Evolutionary conservation across 2,113 vertebrate species (phyloP).

Genomic region (Lagopus muta): DNA sequence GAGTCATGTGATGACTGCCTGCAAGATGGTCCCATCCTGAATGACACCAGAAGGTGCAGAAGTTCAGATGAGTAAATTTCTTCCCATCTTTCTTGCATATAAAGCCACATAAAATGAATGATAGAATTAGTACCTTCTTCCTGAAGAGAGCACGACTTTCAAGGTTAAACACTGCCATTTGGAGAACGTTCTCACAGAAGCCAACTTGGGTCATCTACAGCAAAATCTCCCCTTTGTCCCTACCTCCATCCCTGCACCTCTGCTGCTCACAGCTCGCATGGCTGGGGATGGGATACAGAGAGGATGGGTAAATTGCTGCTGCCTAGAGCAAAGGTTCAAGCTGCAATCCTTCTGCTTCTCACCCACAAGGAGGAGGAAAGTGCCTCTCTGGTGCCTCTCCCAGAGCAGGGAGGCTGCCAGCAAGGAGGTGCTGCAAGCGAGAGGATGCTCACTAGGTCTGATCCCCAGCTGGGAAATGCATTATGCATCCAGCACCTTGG

Average conservation of each 20-base stretch:
- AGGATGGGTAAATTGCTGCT: rapidly evolving
- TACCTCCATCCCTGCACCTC: not conserved
- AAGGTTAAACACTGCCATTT: not conserved
- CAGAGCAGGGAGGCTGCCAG: constrained; percentile 39
- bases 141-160: not conserved
- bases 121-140: not conserved
- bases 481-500: constrained; percentile 59
- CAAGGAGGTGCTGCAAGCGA: not conserved
- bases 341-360: not conserved
- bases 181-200: not conserved
- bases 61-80: not conserved
- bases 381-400: not conserved
- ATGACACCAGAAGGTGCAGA: not conserved
- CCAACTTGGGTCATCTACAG: not conserved
- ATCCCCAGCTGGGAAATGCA: constrained; percentile 63
- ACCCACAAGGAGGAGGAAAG: not conserved
- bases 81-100: not conserved
- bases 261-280: rapidly evolving
- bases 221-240: not conserved
- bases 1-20: not conserved
- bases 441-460: constrained; percentile 18
- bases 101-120: not conserved
- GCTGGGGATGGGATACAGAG: not conserved
- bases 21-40: not conserved
- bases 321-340: not conserved